These are phyloP conservation scores for Notodonta ziczac DNA, from an alignment of 2,888 invertebrate species.

Conservation along the genomic window DNA sequence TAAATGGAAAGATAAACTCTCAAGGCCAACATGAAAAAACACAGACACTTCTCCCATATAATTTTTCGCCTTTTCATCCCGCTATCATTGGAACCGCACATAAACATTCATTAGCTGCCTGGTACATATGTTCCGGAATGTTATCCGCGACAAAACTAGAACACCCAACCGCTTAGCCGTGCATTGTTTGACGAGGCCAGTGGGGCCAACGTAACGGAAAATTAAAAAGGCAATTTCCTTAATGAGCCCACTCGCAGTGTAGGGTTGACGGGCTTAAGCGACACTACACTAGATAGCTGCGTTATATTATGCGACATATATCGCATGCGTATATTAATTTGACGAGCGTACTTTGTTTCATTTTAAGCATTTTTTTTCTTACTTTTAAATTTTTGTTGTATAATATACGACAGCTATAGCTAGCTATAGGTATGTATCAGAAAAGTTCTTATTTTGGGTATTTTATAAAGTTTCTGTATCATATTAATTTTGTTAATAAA, in stretches of 20 bases:
- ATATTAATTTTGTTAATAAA: too few species aligned
- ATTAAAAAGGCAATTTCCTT: conserved; percentile 78
- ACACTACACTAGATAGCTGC: conserved; percentile 32
- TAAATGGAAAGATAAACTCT: too few species aligned
- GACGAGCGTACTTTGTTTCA: not conserved
- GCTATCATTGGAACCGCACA: not conserved
- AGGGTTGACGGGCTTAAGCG: conserved; percentile 49
- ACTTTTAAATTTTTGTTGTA: not conserved
- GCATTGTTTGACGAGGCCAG: conserved; percentile 43
- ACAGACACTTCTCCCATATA: not conserved
- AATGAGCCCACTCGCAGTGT: conserved; percentile 62
- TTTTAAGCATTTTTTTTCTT: not conserved
- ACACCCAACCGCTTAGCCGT: conserved; percentile 39
- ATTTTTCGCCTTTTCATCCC: not conserved
- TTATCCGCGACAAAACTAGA: conserved; percentile 36
- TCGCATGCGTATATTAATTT: conserved; percentile 20
- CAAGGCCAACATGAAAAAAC: too few species aligned
- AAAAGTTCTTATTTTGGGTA: too few species aligned
- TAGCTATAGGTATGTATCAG: too few species aligned
- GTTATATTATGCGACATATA: conserved; percentile 15
- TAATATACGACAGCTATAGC: not conserved
- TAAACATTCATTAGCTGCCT: conserved; percentile 8
- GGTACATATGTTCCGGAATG: conserved; percentile 23
- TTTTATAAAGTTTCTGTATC: too few species aligned
- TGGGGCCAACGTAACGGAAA: conserved; percentile 64